Conservation (phyloP, 2,113 vertebrate species). For the Ceyx margarethae region DNA sequence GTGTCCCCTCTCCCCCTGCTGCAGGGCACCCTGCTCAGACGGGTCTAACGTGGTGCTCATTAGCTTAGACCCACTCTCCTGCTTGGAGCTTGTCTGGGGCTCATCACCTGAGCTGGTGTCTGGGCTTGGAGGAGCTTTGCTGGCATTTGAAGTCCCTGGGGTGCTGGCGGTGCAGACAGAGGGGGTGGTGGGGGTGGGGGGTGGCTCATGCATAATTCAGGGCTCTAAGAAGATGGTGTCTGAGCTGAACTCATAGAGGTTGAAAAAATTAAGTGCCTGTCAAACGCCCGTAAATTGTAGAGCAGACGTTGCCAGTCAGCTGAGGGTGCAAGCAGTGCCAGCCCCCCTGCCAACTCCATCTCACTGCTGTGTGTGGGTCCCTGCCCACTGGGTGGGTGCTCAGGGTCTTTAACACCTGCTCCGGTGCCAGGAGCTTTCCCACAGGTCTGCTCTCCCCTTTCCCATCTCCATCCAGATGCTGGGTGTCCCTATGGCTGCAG, state of each 20-base stretch:
- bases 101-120: rapidly evolving
- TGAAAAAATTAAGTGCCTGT: background rate
- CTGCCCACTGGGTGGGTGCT: background rate
- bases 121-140: background rate
- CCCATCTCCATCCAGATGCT: background rate
- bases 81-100: background rate
- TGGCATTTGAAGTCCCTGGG: conserved; percentile 11
- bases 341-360: background rate
- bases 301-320: background rate
- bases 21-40: rapidly evolving
- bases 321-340: rapidly evolving
- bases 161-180: background rate
- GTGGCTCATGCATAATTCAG: conserved; percentile 35
- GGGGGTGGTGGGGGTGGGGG: background rate
- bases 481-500: background rate
- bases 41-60: rapidly evolving
- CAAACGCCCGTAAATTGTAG: background rate
- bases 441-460: background rate
- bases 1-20: too few relatives aligned
- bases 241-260: background rate
- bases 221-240: background rate
- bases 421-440: rapidly evolving
- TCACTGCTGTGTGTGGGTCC: rapidly evolving
- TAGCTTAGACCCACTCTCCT: background rate
- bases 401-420: rapidly evolving